Base-by-base conservation (phyloP, 2,888 invertebrate genomes). In the Microplitis manilae region DNA sequence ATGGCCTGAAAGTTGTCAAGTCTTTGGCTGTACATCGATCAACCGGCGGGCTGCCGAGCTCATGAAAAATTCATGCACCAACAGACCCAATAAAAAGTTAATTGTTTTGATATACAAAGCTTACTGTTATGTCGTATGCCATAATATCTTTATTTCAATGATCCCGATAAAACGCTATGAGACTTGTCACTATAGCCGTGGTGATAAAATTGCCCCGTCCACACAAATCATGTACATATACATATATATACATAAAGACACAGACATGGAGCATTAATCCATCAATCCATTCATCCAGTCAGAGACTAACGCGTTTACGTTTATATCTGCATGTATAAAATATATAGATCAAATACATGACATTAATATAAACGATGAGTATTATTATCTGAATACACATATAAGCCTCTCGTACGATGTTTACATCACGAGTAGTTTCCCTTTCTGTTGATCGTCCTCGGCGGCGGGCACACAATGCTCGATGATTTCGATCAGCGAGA, bases 401-500 rank as follows among this genome's bases (percentile, higher is more conserved):
- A 59, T 15, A 64, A 61, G 74, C 71, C 64, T 41, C 75, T 67
- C 79, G 77, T 79, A 76, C 78, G 81, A 82, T 84, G 83, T 84
- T 84, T 84, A 83, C 81, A 79, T 83, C 78, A 50, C 50, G 50
- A 81, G 80, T 82, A 81, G 79, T 84, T 84, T 85, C 85, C 79
- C 85, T 84, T 81, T 85, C 85, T 50, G 50, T 50, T 50, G 50
- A 50, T 50, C 50, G 50, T 50, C 50, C 50, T 50, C 50, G 50
- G 13, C 13, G 82, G 79, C 79, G 78, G 17, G 38, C 13, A 71
- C 41, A 81, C 81, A 81, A 84, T 83, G 80, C 79, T 78, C 81
- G 82, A 83, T 81, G 85, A 85, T 84, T 82, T 80, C 82, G 80
- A 85, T 85, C 85, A 81, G 70, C 77, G 13, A 30, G 82, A 84